phyloP scores from a whole-genome alignment of 2,797 vertebrate species.

The Valencia hispanica region DNA sequence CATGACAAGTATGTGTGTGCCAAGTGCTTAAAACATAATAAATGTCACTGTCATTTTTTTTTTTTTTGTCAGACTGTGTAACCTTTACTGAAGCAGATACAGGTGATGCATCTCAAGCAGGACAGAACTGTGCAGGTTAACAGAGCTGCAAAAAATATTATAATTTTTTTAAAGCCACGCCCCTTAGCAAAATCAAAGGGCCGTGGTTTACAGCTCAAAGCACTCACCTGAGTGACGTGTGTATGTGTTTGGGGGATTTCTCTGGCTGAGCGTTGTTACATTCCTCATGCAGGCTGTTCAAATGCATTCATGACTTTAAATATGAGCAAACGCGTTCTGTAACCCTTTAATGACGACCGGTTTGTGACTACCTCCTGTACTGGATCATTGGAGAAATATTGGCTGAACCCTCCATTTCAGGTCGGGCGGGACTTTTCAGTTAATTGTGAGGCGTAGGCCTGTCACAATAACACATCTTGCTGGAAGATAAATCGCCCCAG shows the following conservation, averaged over 20 bases:
- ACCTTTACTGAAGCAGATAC: constrained; percentile 51
- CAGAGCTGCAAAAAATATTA: background rate
- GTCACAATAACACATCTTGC: too few species aligned
- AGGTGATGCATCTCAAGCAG: constrained; percentile 32
- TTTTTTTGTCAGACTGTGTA: constrained; percentile 16
- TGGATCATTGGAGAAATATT: background rate
- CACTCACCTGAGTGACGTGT: too few species aligned
- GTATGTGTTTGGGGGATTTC: too few species aligned
- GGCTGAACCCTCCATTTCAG: background rate
- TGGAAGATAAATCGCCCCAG: too few species aligned
- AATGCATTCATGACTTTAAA: background rate
- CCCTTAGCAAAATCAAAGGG: too few species aligned
- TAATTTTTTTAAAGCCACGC: too few species aligned
- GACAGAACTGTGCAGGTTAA: background rate
- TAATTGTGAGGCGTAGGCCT: background rate
- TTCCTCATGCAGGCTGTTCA: background rate
- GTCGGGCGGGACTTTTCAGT: background rate
- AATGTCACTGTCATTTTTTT: constrained; percentile 29
- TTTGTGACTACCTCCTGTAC: too few species aligned
- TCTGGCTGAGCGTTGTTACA: too few species aligned
- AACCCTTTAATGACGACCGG: too few species aligned
- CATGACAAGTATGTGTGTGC: constrained; percentile 10
- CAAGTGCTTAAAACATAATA: too few species aligned
- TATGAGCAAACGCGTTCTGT: background rate
- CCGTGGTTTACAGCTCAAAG: too few species aligned